Conservation (phyloP, 2,113 vertebrate species). For the Arothron firmamentum region DNA sequence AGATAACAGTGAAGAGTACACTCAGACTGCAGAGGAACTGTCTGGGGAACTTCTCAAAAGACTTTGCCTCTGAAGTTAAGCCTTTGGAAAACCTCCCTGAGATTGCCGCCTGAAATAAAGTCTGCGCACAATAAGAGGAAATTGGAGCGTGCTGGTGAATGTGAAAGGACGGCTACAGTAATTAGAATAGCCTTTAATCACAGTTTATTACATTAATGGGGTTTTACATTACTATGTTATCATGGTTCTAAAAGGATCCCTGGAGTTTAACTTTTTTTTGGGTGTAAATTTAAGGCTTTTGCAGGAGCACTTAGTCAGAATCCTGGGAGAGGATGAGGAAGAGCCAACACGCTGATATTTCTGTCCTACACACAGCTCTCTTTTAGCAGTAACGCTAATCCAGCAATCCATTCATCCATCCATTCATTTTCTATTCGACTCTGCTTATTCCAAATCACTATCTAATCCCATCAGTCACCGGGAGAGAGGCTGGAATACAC, state of each 20-base stretch:
- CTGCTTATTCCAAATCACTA: too few species aligned
- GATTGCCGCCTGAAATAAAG: constrained; percentile 51
- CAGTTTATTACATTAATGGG: constrained; percentile 13
- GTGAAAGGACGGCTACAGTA: background rate
- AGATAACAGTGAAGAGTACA: constrained; percentile 58
- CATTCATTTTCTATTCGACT: too few species aligned
- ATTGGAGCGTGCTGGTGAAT: background rate
- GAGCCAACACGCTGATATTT: too few species aligned
- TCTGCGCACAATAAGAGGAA: constrained; percentile 11
- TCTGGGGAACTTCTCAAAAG: constrained; percentile 47
- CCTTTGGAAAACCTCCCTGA: constrained; percentile 34
- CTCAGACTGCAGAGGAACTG: constrained; percentile 39
- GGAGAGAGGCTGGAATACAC: too few species aligned
- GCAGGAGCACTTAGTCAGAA: too few species aligned
- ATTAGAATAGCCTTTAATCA: constrained; percentile 1
- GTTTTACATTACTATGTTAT: background rate
- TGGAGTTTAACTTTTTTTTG: too few species aligned
- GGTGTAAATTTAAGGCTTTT: too few species aligned
- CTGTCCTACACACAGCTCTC: too few species aligned
- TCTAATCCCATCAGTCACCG: too few species aligned
- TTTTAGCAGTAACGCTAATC: too few species aligned
- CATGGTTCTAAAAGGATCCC: background rate
- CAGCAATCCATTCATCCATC: too few species aligned
- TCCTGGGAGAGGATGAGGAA: too few species aligned
- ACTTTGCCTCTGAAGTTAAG: constrained; percentile 45